Conservation (phyloP, 2,888 invertebrate genomes). For the Ophioninae sp. region DNA sequence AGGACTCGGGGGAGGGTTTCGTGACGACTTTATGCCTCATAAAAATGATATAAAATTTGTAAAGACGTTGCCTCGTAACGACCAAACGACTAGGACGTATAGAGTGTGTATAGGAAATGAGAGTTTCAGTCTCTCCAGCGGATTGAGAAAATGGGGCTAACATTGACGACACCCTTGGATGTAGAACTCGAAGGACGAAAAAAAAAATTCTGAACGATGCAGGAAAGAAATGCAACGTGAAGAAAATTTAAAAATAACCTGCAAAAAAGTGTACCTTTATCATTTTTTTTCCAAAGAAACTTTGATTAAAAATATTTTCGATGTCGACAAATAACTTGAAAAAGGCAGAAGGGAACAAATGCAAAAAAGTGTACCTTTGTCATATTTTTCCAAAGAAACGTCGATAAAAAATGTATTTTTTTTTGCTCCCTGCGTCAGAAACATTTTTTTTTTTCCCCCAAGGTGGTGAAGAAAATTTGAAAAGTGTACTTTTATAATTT, state of each 20-base stretch:
- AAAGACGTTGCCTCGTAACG: conserved; percentile 79
- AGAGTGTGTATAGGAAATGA: conserved; percentile 71
- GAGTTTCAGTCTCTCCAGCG: conserved; percentile 59
- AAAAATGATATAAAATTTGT: conserved; percentile 81
- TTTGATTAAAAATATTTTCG: too few relatives aligned
- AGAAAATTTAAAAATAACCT: too few relatives aligned
- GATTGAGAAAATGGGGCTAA: conserved; percentile 55
- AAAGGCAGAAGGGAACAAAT: conserved; percentile 1
- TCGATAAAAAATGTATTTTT: conserved; percentile 63
- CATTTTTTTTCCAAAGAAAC: too few relatives aligned
- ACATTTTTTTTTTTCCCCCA: conserved; percentile 39
- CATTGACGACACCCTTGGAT: conserved; percentile 17
- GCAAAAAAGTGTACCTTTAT: too few relatives aligned
- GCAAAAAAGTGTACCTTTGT: conserved; percentile 30
- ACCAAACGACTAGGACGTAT: conserved; percentile 75
- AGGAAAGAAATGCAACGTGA: too few relatives aligned
- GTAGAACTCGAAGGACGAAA: too few relatives aligned
- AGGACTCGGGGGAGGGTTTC: conserved; percentile 74
- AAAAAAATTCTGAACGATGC: too few relatives aligned
- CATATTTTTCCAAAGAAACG: conserved; percentile 61
- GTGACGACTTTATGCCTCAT: conserved; percentile 80
- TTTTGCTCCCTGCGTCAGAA: conserved; percentile 4
- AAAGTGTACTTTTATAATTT: conserved; percentile 39
- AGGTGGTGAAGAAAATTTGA: conserved; percentile 36
- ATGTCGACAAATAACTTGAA: too few relatives aligned